Evolutionary conservation across 2,113 vertebrate species (phyloP).

Genomic region (Scalopus aquaticus): DNA sequence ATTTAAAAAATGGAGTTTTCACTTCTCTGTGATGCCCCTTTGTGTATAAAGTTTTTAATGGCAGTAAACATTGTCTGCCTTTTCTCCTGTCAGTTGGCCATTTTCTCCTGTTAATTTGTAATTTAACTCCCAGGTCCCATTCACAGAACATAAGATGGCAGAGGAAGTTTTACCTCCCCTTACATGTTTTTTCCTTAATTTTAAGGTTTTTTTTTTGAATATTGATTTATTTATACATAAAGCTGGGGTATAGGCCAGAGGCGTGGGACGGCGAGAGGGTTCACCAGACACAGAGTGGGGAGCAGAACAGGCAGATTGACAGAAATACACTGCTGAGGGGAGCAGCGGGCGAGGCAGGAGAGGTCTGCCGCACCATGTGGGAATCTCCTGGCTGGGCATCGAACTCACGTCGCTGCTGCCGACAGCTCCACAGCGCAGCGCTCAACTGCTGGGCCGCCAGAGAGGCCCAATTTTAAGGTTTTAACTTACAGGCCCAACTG

Average conservation of each 20-base stretch:
- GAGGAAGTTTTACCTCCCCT: neutral
- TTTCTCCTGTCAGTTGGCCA: neutral
- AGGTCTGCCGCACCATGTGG: no score
- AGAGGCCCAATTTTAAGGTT: conserved; percentile 3
- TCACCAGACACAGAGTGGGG: no score
- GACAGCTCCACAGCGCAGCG: no score
- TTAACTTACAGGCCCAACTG: neutral
- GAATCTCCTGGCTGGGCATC: no score
- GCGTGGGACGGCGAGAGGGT: no score
- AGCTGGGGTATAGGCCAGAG: no score
- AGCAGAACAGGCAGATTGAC: no score
- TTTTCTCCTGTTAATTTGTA: neutral
- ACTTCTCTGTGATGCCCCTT: neutral
- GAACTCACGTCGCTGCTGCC: no score
- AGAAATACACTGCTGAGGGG: no score
- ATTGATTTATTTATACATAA: no score
- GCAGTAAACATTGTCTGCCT: neutral
- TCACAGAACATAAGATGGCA: neutral
- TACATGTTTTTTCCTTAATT: neutral
- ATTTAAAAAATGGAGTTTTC: conserved; percentile 36
- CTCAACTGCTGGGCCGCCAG: no score
- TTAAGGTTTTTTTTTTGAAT: conserved; percentile 23
- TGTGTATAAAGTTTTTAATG: neutral
- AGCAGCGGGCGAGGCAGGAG: no score
- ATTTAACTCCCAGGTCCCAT: neutral